Conservation (phyloP, 2,113 vertebrate species). For the Athene cunicularia region DNA sequence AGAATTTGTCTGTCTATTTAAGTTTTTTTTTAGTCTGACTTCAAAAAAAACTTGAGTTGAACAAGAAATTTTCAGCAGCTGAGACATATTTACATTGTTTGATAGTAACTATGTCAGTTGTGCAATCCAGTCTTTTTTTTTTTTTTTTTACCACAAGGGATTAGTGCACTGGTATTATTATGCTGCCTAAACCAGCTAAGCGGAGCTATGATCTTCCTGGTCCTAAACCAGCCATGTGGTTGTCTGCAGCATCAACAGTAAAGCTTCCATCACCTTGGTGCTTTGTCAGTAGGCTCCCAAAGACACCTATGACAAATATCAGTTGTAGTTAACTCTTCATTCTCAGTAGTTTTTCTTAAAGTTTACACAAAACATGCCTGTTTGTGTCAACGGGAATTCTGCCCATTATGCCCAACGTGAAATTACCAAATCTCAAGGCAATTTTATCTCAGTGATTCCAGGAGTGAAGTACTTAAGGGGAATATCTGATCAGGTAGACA, state of each 20-base stretch:
- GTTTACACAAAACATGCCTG: not conserved
- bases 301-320: not conserved
- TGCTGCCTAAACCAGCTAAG: not conserved
- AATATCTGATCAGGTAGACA: not conserved
- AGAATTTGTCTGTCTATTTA: not conserved
- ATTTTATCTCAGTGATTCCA: not conserved
- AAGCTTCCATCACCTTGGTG: not conserved
- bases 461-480: not conserved
- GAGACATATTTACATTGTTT: not conserved
- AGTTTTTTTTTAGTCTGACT: not conserved
- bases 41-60: not conserved
- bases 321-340: not conserved
- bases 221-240: not conserved
- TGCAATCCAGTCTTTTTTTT: not conserved
- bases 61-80: not conserved
- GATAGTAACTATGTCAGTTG: not conserved
- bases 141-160: not conserved
- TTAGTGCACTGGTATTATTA: accelerated
- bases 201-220: not conserved
- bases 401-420: not conserved
- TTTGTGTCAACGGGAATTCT: not conserved
- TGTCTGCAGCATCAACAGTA: not conserved
- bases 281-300: not conserved
- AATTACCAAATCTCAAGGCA: not conserved
- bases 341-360: not conserved